Percentiles rank a stretch among this genome's conserved stretches.
Conservation (phyloP, 2,888 invertebrate genomes). For the Lepas anatifera region DNA sequence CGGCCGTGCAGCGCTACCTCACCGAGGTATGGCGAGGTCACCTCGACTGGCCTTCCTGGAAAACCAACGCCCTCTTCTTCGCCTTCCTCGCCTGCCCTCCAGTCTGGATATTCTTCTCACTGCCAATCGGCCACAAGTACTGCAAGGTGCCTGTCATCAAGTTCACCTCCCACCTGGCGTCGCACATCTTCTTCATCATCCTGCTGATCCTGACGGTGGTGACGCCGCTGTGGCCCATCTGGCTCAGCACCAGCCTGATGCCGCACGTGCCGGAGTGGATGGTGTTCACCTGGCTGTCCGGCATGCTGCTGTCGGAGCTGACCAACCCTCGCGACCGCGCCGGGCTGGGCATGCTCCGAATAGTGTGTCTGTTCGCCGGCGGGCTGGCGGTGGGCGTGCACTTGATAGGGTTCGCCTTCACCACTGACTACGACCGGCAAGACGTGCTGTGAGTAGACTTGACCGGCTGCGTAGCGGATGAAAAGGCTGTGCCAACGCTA, state of each 20-base stretch:
- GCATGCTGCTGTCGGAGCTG: conserved; percentile 85
- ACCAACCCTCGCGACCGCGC: conserved; percentile 97
- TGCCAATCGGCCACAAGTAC: conserved; percentile 87
- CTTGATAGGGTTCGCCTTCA: conserved; percentile 57
- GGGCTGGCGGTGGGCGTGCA: conserved; percentile 85
- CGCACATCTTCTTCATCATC: conserved; percentile 93
- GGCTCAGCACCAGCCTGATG: conserved; percentile 23
- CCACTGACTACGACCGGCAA: conserved; percentile 16
- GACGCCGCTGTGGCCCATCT: conserved; percentile 55
- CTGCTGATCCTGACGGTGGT: conserved; percentile 81
- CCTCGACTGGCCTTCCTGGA: conserved; percentile 90
- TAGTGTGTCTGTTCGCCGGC: conserved; percentile 44
- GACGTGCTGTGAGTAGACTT: conserved; percentile 22
- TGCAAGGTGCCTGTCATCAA: conserved; percentile 99
- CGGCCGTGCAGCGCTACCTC: conserved; percentile 91
- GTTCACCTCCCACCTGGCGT: conserved; percentile 98
- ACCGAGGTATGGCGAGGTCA: conserved; percentile 98
- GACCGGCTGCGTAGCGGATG: no score
- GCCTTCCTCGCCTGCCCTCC: conserved; percentile 89
- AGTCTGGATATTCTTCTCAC: conserved; percentile 88
- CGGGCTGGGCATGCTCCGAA: conserved; percentile 86
- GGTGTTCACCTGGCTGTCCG: conserved; percentile 85
- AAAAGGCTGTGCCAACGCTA: no score
- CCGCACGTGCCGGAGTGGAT: conserved; percentile 82
- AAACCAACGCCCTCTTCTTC: conserved; percentile 83